Conservation (phyloP, 2,113 vertebrate species). For the Echinops telfairi region DNA sequence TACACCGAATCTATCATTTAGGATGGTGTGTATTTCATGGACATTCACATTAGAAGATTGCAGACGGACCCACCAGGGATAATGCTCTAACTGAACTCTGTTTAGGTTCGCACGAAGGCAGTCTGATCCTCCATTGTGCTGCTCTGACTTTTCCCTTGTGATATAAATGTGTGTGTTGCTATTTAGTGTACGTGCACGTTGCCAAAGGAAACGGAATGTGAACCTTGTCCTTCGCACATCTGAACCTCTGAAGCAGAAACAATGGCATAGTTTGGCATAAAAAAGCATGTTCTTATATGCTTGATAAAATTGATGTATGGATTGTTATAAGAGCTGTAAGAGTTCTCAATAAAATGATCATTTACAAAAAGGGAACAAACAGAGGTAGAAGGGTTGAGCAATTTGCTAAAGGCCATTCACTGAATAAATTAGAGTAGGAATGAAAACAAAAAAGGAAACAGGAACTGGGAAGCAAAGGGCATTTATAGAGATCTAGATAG, state of each 20-base stretch:
- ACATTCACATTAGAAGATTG: not conserved
- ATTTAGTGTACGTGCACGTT: not conserved
- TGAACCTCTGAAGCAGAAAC: not conserved
- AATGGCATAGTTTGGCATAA: not conserved
- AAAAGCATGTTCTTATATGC: no score
- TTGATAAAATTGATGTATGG: no score
- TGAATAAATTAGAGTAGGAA: no score
- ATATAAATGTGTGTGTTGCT: not conserved
- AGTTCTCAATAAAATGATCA: no score
- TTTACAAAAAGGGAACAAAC: no score
- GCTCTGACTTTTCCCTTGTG: not conserved
- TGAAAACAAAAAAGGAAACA: not conserved
- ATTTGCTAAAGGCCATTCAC: no score
- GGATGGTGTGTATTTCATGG: slow-evolving; percentile 25
- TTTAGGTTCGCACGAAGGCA: not conserved
- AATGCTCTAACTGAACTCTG: not conserved
- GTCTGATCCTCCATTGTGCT: not conserved
- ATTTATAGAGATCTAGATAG: no score
- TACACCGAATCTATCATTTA: not conserved
- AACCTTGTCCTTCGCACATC: not conserved
- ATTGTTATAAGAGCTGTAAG: no score
- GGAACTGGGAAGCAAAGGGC: no score
- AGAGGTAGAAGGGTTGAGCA: no score
- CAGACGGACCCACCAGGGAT: not conserved
- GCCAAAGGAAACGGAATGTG: slow-evolving; percentile 3